Evolutionary conservation across 2,797 vertebrate genomes (phyloP).

Genomic region (Fistularia tabacaria): DNA sequence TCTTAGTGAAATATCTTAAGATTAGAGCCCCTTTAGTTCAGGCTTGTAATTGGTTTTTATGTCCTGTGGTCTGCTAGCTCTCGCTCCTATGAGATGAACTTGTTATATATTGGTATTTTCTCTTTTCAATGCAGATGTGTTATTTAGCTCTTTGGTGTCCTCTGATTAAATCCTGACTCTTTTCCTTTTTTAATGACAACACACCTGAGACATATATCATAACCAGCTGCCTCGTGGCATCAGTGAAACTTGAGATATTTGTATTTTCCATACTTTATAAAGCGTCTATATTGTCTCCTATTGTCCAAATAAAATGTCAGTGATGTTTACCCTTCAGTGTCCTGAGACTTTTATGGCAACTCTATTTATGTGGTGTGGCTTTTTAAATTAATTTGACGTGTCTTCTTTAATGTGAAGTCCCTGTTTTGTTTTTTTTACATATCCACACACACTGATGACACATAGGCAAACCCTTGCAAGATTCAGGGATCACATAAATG

Average conservation of each 20-base stretch:
- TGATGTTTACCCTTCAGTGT: slow-evolving; percentile 41
- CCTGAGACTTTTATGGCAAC: neutral
- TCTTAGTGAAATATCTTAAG: no score
- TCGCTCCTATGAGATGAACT: no score
- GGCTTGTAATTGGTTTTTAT: no score
- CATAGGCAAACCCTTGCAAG: no score
- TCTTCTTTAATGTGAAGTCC: neutral
- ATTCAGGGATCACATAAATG: no score
- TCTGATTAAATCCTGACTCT: slow-evolving; percentile 2
- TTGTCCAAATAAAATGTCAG: slow-evolving; percentile 73
- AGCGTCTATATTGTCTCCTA: slow-evolving; percentile 57
- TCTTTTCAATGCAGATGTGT: slow-evolving; percentile 37
- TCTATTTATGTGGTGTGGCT: neutral
- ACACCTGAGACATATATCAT: slow-evolving; percentile 48
- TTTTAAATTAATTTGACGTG: neutral
- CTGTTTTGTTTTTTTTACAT: no score
- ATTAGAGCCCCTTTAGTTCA: no score
- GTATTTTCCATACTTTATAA: slow-evolving; percentile 74
- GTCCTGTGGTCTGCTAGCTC: no score
- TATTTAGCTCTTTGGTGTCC: slow-evolving; percentile 39
- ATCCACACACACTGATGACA: no score
- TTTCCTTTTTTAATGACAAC: slow-evolving; percentile 45
- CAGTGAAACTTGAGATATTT: slow-evolving; percentile 72
- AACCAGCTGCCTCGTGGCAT: slow-evolving; percentile 60
- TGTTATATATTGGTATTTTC: slow-evolving; percentile 12